phyloP scores from a whole-genome alignment of 1,140 invertebrate species.

The Ceratosolen fusciceps region DNA sequence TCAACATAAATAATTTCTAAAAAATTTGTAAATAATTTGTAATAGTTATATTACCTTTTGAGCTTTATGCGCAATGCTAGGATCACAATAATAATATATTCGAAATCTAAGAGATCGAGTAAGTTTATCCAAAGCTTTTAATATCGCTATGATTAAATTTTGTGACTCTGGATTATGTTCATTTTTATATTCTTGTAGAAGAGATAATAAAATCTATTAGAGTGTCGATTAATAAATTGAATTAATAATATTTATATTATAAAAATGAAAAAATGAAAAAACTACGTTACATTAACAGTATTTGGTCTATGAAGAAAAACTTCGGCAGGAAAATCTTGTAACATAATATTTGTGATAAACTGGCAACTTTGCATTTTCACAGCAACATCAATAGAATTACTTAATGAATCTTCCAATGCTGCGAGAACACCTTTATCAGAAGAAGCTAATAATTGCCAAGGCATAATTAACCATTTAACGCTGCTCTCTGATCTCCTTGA shows the following conservation, averaged over 20 bases:
- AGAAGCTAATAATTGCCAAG: slow-evolving; percentile 73
- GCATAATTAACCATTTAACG: slow-evolving; percentile 72
- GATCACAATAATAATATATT: slow-evolving; percentile 72
- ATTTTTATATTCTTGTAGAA: slow-evolving; percentile 55
- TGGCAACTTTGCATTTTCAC: slow-evolving; percentile 72
- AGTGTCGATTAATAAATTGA: not conserved
- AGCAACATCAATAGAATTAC: slow-evolving; percentile 63
- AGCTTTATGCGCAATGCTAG: slow-evolving; percentile 69
- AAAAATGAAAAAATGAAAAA: slow-evolving; percentile 40
- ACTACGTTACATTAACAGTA: slow-evolving; percentile 75
- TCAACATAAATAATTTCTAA: slow-evolving; percentile 5
- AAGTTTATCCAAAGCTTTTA: slow-evolving; percentile 68
- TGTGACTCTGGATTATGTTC: slow-evolving; percentile 45
- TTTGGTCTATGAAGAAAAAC: slow-evolving; percentile 78
- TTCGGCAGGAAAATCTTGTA: slow-evolving; percentile 79
- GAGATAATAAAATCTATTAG: slow-evolving; percentile 60
- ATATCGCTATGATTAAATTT: slow-evolving; percentile 59
- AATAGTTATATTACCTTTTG: slow-evolving; percentile 61
- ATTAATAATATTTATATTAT: not conserved
- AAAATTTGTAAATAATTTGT: slow-evolving; percentile 15
- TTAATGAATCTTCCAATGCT: slow-evolving; percentile 73
- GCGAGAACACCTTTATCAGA: slow-evolving; percentile 73
- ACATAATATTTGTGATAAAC: slow-evolving; percentile 77
- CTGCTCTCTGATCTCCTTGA: slow-evolving; percentile 61
- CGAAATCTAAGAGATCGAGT: slow-evolving; percentile 68